Conservation (phyloP, 2,797 vertebrate species). For the Trichosurus vulpecula region DNA sequence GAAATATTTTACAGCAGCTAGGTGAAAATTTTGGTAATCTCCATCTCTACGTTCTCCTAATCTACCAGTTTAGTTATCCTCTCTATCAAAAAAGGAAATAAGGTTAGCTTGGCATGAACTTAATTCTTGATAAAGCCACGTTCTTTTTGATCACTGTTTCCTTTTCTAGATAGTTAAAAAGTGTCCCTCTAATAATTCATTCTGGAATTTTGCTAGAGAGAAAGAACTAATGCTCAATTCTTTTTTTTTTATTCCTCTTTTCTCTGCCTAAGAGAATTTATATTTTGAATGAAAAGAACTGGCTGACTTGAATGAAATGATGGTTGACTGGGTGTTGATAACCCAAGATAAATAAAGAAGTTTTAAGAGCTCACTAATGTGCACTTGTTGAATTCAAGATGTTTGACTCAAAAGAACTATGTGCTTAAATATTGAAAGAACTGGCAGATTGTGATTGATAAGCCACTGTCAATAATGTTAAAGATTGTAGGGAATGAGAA, state of each 20-base stretch:
- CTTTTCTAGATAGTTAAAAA: neutral
- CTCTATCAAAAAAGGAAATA: neutral
- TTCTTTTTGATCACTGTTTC: neutral
- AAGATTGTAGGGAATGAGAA: neutral
- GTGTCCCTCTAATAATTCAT: neutral
- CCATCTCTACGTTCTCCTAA: neutral
- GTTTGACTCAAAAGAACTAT: neutral
- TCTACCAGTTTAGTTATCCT: too few relatives aligned
- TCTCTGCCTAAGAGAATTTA: neutral
- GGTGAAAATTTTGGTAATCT: neutral
- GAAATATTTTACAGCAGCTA: neutral
- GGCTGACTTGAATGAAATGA: neutral
- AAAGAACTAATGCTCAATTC: neutral
- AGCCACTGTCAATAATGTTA: neutral
- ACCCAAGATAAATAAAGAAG: neutral
- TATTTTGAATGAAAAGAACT: neutral
- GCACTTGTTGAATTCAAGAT: neutral
- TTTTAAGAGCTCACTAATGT: neutral
- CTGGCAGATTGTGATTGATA: neutral
- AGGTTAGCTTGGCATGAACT: neutral
- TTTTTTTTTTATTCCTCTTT: neutral
- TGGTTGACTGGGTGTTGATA: neutral
- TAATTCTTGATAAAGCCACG: neutral
- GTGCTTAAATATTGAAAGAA: neutral
- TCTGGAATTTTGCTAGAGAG: neutral